These are phyloP conservation scores for Cardiocondyla obscurior DNA, from an alignment of 1,140 invertebrate genomes.

Conservation along the genomic window DNA sequence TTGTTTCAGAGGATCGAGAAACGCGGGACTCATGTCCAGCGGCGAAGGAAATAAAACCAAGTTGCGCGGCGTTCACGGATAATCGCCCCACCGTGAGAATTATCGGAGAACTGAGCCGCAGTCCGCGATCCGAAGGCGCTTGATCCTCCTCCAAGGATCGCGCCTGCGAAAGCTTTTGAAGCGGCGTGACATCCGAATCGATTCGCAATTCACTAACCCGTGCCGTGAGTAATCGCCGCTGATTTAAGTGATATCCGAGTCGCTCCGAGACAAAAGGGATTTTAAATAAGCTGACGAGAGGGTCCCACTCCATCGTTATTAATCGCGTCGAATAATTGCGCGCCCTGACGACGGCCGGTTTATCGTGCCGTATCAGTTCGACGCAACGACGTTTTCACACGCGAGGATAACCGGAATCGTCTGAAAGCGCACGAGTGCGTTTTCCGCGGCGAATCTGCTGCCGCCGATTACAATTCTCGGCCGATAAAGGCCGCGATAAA, in stretches of 20 bases:
- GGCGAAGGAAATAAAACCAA: constrained; percentile 20
- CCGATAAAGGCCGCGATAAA: constrained; percentile 43
- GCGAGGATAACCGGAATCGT: constrained; percentile 16
- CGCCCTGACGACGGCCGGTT: too few species aligned
- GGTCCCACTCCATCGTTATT: too few species aligned
- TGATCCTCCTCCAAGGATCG: constrained; percentile 24
- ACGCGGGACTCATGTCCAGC: constrained; percentile 7
- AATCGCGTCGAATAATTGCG: constrained; percentile 36
- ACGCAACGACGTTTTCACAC: constrained; percentile 1
- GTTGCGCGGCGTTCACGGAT: neutral
- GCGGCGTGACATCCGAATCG: constrained; percentile 60
- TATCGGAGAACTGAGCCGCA: neutral
- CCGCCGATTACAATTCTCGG: constrained; percentile 26
- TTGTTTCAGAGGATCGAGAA: constrained; percentile 12
- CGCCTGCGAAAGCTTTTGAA: constrained; percentile 48
- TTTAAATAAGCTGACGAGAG: neutral
- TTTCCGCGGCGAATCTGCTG: neutral
- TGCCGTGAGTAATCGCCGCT: constrained; percentile 55
- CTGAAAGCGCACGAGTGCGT: neutral
- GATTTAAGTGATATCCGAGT: constrained; percentile 53
- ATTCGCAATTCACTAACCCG: constrained; percentile 64
- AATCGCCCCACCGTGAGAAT: constrained; percentile 63
- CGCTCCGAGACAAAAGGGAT: constrained; percentile 7
- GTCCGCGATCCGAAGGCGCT: constrained; percentile 5
- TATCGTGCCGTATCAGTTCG: neutral